Evolutionary conservation across 2,797 vertebrate genomes (phyloP).

Genomic region (Pipistrellus pipistrellus): DNA sequence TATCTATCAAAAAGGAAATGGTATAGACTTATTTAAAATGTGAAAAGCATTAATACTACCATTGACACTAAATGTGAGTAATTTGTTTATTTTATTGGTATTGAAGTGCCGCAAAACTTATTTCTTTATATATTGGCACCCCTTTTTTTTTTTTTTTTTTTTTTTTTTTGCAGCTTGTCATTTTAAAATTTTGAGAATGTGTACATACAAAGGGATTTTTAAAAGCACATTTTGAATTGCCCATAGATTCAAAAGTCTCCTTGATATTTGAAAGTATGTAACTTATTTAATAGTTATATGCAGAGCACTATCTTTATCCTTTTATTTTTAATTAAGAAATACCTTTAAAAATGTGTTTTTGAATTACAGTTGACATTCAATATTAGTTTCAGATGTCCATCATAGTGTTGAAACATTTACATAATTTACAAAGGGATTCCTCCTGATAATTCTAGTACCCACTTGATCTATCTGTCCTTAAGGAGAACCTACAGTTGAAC

Average conservation of each 20-base stretch:
- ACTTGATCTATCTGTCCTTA: not conserved
- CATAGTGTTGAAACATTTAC: not conserved
- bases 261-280: constrained; percentile 3
- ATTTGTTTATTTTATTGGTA: constrained; percentile 47
- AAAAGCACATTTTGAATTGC: constrained; percentile 16
- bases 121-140: not conserved
- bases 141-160: not conserved
- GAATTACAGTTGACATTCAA: not conserved
- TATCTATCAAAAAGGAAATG: not conserved
- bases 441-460: not conserved
- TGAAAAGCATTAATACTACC: not conserved
- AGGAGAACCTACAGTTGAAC: not conserved
- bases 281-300: constrained; percentile 36
- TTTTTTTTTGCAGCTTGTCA: not conserved
- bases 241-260: not conserved
- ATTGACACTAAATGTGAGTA: constrained; percentile 14
- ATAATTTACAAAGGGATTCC: not conserved
- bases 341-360: not conserved
- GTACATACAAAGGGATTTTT: not conserved
- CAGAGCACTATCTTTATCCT: not conserved
- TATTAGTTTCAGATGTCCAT: not conserved
- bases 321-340: not conserved
- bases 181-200: constrained; percentile 36
- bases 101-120: not conserved
- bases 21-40: constrained; percentile 33